These are phyloP conservation scores for Benitochromis conjunctus DNA, from an alignment of 2,113 vertebrate genomes.

Conservation along the genomic window DNA sequence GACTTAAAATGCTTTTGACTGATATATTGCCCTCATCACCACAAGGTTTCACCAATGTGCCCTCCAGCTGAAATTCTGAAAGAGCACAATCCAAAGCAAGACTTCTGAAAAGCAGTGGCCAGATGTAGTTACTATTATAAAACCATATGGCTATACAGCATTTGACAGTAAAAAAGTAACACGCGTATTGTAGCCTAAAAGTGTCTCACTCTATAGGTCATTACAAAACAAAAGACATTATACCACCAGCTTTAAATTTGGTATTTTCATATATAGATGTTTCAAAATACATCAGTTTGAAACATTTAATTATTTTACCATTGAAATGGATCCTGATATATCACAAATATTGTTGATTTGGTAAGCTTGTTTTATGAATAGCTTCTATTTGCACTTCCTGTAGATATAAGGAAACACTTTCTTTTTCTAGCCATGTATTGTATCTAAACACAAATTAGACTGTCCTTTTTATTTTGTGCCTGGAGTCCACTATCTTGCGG, in stretches of 20 bases:
- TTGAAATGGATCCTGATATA: neutral
- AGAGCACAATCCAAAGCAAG: constrained; percentile 73
- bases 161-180: constrained; percentile 79
- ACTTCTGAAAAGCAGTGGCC: constrained; percentile 76
- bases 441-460: neutral
- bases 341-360: neutral
- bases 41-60: constrained; percentile 49
- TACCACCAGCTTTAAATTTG: constrained; percentile 1
- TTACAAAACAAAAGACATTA: constrained; percentile 60
- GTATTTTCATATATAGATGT: neutral
- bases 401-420: no score
- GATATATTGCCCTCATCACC: constrained; percentile 67
- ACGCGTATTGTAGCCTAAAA: constrained; percentile 68
- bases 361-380: neutral
- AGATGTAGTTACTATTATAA: constrained; percentile 78
- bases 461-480: neutral
- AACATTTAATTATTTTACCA: neutral
- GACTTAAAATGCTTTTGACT: constrained; percentile 60
- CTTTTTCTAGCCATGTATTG: neutral
- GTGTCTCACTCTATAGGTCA: constrained; percentile 85
- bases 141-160: constrained; percentile 78
- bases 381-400: neutral
- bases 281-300: neutral
- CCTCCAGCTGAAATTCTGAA: constrained; percentile 68
- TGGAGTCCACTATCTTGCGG: neutral